Conservation (phyloP, 1,140 invertebrate species). For the Berghia stephanieae region DNA sequence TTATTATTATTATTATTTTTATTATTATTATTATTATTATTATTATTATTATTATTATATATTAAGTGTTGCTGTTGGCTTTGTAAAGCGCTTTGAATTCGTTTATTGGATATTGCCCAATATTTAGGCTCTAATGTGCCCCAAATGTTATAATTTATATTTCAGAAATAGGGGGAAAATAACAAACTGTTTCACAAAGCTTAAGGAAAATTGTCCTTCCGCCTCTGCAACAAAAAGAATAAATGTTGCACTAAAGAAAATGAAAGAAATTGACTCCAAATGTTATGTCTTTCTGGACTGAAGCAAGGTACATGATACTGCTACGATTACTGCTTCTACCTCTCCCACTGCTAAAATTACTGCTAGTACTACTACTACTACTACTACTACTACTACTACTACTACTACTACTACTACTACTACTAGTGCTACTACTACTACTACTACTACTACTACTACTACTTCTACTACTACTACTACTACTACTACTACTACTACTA, state of each 20-base stretch:
- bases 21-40: background rate
- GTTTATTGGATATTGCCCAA: no score
- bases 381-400: slow-evolving; percentile 13
- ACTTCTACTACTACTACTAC: slow-evolving; percentile 22
- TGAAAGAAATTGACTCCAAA: no score
- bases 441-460: slow-evolving; percentile 11
- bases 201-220: no score
- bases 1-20: background rate
- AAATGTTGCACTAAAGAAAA: no score
- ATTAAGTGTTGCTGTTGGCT: no score
- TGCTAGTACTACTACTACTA: background rate
- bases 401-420: slow-evolving; percentile 5
- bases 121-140: no score
- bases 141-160: no score
- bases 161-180: no score
- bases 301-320: background rate
- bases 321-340: background rate
- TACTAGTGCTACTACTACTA: background rate
- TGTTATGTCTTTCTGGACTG: no score
- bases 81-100: no score
- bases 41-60: background rate
- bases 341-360: slow-evolving; percentile 16
- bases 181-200: no score
- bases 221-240: no score
- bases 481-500: slow-evolving; percentile 17